Evolutionary conservation across 2,797 vertebrate genomes (phyloP).

Genomic region (Adelosebastes latens): DNA sequence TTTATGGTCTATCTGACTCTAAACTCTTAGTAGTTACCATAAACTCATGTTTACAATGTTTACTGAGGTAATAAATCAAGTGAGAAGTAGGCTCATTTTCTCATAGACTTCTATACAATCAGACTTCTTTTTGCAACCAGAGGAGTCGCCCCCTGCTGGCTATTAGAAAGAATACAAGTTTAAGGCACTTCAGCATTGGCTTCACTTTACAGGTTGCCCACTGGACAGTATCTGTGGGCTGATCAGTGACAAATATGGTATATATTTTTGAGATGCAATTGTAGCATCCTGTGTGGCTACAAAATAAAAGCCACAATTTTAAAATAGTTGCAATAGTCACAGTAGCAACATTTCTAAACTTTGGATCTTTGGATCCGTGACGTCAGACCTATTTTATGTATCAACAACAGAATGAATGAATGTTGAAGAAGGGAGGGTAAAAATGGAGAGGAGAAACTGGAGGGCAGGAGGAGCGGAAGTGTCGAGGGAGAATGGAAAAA

Average conservation of each 20-base stretch:
- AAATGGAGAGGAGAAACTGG: slow-evolving; percentile 17
- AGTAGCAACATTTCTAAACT: not conserved
- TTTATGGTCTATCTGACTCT: no score
- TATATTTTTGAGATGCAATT: not conserved
- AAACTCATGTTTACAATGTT: no score
- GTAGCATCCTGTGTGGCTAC: not conserved
- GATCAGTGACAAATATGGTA: not conserved
- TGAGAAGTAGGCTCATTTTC: no score
- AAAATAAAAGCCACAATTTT: not conserved
- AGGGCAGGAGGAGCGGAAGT: slow-evolving; percentile 18
- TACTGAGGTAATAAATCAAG: no score
- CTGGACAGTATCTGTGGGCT: not conserved
- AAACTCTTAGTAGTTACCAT: no score
- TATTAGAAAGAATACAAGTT: no score
- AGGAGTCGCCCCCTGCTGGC: no score
- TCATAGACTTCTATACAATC: no score
- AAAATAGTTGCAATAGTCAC: not conserved
- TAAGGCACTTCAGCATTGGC: no score
- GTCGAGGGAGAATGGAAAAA: slow-evolving; percentile 21
- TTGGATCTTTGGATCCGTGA: not conserved
- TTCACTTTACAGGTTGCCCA: no score
- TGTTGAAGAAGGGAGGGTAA: not conserved
- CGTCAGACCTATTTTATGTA: not conserved
- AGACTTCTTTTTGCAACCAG: no score
- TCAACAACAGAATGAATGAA: not conserved